Base-by-base conservation (phyloP, 2,113 vertebrate species). In the Pseudopipra pipra region DNA sequence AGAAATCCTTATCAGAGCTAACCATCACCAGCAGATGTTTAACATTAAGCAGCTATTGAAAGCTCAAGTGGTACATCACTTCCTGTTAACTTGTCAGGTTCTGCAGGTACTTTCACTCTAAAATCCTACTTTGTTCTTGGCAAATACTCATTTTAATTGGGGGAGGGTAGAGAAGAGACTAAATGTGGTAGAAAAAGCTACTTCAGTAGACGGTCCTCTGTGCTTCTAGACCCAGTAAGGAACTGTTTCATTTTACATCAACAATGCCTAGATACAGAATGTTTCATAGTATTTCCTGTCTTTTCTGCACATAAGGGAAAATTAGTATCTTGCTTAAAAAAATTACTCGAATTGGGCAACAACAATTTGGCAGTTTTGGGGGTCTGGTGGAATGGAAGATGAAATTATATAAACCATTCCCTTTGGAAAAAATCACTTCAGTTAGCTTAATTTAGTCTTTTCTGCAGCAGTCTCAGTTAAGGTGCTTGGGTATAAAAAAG, bases 61-160 rank as follows among this genome's bases (percentile, higher is more conserved):
- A 74, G 99, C 99, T 28, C 98, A 96, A 95, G 98, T 99, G 25
- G 99, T 99, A 30, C 98, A 99, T 92, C 99, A 98, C 73, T 99
- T 99, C 96, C 98, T 99, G 44, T 98, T 99, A 77, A 99, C 99
- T 44, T 99, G 99, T 85, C 99, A 99, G 94, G 99, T 99, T 95
- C 97, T 99, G 78, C 99, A 99, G 99, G 99, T 99, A 98, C 27
- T 81, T 86, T 49, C 16, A 22, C 37, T 55, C 33, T 59, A 33
- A 70, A 88, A 82, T 82, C 8, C 46, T 94, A 28, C 41, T 78
- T 66, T 59, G 21, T 94, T 47, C 30, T 86, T 71, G 67, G 7
- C 25, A 73, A 83, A 67, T 81, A 14, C 13, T 56, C 0, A 0
- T 11, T 70, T 92, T 65, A 28, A 15, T 49, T 44, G 62, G 54